A percentile compares a stretch with the other conserved stretches of the same genome.
These are phyloP conservation scores for Aproaerema taeniolella DNA, from an alignment of 2,888 invertebrate genomes.

Conservation along the genomic window DNA sequence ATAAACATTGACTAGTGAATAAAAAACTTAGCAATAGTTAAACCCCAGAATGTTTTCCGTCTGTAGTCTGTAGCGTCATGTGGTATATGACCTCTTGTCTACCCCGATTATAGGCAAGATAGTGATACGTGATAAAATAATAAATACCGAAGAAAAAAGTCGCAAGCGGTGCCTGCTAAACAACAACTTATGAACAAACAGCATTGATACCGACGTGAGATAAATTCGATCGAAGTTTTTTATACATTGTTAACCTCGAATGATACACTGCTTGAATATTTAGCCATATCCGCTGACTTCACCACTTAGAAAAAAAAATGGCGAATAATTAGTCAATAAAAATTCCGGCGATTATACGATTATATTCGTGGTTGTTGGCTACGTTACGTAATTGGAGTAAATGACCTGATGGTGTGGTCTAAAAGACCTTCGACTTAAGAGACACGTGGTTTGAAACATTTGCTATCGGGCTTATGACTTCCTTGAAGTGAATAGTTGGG, in stretches of 20 bases:
- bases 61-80: no score
- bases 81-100: no score
- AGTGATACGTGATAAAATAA: no score
- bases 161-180: no score
- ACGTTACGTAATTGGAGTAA: conserved; percentile 76
- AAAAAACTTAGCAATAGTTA: no score
- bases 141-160: no score
- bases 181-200: no score
- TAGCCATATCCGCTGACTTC: conserved; percentile 77
- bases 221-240: conserved; percentile 51
- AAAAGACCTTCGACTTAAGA: conserved; percentile 31
- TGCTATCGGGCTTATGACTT: conserved; percentile 2
- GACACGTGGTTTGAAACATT: conserved; percentile 17
- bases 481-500: no score
- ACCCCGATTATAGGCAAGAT: no score
- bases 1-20: no score
- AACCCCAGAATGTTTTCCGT: no score
- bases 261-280: conserved; percentile 76
- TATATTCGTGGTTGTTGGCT: conserved; percentile 67
- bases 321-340: conserved; percentile 77
- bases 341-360: conserved; percentile 75
- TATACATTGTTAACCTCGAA: conserved; percentile 71
- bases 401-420: conserved; percentile 65
- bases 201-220: conserved; percentile 63
- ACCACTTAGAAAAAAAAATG: conserved; percentile 67